Evolutionary conservation across 2,888 invertebrate species (phyloP).

Genomic region (Sphaerophoria taeniata): DNA sequence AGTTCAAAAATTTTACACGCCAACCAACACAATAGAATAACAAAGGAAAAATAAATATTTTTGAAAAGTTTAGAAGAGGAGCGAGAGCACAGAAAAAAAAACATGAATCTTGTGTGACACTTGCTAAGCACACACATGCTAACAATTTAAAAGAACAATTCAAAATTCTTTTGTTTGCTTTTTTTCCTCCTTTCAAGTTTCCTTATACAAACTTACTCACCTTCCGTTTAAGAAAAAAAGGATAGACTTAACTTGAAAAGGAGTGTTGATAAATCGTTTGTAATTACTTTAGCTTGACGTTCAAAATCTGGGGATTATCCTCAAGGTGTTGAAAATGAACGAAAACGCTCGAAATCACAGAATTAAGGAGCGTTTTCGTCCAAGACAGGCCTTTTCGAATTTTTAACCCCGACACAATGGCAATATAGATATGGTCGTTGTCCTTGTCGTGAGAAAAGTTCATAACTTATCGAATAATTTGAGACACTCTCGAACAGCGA

Average conservation of each 20-base stretch:
- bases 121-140: constrained; percentile 47
- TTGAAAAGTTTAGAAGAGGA: constrained; percentile 45
- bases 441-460: constrained; percentile 64
- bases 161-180: background rate
- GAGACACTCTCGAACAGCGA: constrained; percentile 58
- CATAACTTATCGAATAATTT: constrained; percentile 68
- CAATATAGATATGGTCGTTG: constrained; percentile 20
- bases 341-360: constrained; percentile 11
- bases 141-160: constrained; percentile 28
- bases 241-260: constrained; percentile 6
- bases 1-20: constrained; percentile 43
- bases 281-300: constrained; percentile 68
- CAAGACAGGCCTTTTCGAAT: constrained; percentile 36
- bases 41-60: constrained; percentile 17
- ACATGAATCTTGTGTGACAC: constrained; percentile 57
- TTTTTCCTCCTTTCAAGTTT: constrained; percentile 15
- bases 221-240: background rate
- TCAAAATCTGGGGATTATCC: constrained; percentile 65
- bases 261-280: constrained; percentile 41
- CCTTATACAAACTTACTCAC: background rate
- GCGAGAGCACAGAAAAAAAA: constrained; percentile 1
- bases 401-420: constrained; percentile 25
- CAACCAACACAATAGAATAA: background rate
- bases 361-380: constrained; percentile 45
- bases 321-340: constrained; percentile 52